Evolutionary conservation across 2,113 vertebrate genomes (phyloP).

Genomic region (Saimiri boliviensis): DNA sequence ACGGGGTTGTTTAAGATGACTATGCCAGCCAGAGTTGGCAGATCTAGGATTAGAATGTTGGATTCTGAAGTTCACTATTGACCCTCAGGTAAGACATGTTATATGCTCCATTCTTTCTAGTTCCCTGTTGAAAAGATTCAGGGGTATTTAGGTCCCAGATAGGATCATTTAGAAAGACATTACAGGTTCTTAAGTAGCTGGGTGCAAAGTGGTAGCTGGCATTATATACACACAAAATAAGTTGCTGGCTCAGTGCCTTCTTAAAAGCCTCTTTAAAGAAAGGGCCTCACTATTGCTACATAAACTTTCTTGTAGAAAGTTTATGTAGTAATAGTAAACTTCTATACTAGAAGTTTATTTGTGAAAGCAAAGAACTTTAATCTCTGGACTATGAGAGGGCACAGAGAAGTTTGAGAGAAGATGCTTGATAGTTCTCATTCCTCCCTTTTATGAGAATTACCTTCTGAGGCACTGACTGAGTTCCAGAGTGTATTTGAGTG

Average conservation of each 20-base stretch:
- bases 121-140: not conserved
- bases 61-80: not conserved
- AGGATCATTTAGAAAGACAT: not conserved
- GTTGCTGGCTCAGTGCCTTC: not conserved
- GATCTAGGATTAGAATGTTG: not conserved
- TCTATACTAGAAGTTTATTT: not conserved
- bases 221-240: not conserved
- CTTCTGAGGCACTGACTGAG: not conserved
- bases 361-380: not conserved
- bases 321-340: too few species aligned
- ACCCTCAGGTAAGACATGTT: not conserved
- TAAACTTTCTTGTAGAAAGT: too few species aligned
- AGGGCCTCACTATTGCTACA: not conserved
- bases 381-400: not conserved
- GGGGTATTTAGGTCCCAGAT: not conserved
- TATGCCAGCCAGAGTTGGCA: not conserved
- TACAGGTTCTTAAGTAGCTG: not conserved
- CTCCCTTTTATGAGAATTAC: not conserved
- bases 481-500: not conserved
- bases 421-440: fast-evolving
- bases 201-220: not conserved
- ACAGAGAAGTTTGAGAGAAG: not conserved
- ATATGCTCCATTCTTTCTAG: not conserved
- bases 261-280: not conserved
- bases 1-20: not conserved